phyloP scores from a whole-genome alignment of 2,888 invertebrate genomes.

The Drosophila meridiana region DNA sequence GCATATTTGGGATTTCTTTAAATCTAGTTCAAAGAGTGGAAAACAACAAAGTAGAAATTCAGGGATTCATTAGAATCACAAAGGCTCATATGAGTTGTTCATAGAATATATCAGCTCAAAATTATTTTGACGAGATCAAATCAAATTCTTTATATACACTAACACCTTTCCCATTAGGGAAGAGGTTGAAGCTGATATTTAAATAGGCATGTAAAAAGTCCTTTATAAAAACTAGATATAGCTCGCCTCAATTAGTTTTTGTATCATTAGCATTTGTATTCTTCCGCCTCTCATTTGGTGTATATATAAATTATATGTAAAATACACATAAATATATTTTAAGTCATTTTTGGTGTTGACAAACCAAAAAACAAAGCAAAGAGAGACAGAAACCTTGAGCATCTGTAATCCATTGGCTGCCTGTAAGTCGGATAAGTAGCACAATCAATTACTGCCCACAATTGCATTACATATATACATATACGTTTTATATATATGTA shows the following conservation, averaged over 20 bases:
- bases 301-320: not conserved
- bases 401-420: conserved; percentile 40
- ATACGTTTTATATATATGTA: too few species aligned
- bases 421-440: conserved; percentile 62
- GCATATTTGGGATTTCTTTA: not conserved
- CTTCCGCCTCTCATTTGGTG: not conserved
- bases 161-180: too few species aligned
- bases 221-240: too few species aligned
- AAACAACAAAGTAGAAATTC: too few species aligned
- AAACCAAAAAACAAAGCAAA: conserved; percentile 1
- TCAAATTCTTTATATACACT: not conserved
- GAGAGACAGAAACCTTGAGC: conserved; percentile 37
- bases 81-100: too few species aligned
- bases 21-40: too few species aligned
- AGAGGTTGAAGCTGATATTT: not conserved
- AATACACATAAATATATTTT: not conserved
- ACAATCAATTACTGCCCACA: conserved; percentile 77
- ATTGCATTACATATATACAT: conserved; percentile 45
- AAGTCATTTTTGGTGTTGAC: conserved; percentile 8
- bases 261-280: not conserved
- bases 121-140: not conserved
- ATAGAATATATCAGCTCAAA: not conserved
- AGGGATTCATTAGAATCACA: too few species aligned
- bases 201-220: not conserved
- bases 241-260: too few species aligned